Conservation (phyloP, 2,113 vertebrate species). For the Mormyrus lacerda region DNA sequence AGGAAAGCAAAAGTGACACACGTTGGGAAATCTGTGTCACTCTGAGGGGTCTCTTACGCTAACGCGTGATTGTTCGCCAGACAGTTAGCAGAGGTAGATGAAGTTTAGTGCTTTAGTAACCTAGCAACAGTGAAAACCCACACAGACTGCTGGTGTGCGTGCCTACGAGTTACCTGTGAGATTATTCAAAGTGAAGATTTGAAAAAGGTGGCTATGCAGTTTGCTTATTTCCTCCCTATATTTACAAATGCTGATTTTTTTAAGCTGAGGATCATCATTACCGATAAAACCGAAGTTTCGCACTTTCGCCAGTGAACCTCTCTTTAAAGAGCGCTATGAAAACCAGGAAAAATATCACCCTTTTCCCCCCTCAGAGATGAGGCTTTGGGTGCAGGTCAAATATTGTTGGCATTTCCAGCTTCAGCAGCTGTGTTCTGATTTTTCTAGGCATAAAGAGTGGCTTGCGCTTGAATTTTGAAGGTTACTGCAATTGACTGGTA, state of each 20-base stretch:
- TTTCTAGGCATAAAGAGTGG: not conserved
- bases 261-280: not conserved
- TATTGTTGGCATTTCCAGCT: not conserved
- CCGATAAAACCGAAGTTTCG: not conserved
- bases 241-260: not conserved
- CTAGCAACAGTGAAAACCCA: conserved; percentile 5
- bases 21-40: not conserved
- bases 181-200: not conserved
- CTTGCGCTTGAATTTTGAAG: not conserved
- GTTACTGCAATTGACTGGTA: not conserved
- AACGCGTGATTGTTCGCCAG: not conserved
- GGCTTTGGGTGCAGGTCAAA: not conserved
- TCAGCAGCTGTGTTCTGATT: not conserved
- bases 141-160: not conserved
- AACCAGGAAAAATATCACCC: not conserved
- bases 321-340: not conserved
- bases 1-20: not conserved
- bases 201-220: not conserved
- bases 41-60: not conserved
- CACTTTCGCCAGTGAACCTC: not conserved
- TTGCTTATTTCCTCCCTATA: not conserved
- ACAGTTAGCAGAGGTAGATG: not conserved
- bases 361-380: not conserved
- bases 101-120: conserved; percentile 2
- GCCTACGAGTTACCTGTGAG: not conserved